Base-by-base conservation (phyloP, 2,113 vertebrate species). In the Odocoileus hemionus region DNA sequence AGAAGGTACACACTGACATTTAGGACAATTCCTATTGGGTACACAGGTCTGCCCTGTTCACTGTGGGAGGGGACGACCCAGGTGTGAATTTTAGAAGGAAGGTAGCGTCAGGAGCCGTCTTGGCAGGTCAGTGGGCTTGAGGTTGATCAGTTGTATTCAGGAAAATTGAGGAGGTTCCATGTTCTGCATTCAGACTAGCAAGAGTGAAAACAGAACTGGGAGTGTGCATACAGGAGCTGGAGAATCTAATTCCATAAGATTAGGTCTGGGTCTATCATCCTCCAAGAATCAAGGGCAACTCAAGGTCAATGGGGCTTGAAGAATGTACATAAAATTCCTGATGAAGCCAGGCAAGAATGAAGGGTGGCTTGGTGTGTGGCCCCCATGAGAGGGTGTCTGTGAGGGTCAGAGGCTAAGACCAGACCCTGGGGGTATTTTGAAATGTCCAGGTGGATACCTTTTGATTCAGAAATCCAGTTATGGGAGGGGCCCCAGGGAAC, bases 101-200 rank as follows among this genome's bases (percentile, higher is more conserved):
- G 45, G 30, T 6, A 11, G 10, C 21, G 0, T 55, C 36, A 7
- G 6, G 4, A 9, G 61, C 55, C 3, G 0, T 61, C 47, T 12
- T 5, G 30, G 52, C 67, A 52, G 25, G 43, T 43, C 64, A 9
- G 7, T 4, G 50, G 45, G 17, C 67, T 85, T 83, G 70, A 88
- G 54, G 26, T 15, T 4, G 5, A 12, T 79, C 64, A 6, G 0
- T 58, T 26, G 11, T 19, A 43, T 30, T 6, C 17, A 61, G 43
- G 12, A 21, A 89, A 57, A 21, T 0, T 17, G 47, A 91, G 84
- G 9, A 70, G 12, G 55, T 13, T 91, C 64, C 76, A 3, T 23
- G n/a, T 9, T 47, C 43, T 52, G 47, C 43, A 16, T 28, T 13
- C 87, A 87, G 43, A 36, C 3, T n/a, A 28, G 39, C 61, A 26